These are phyloP conservation scores for Stenopsyche tienmushanensis DNA, from an alignment of 1,140 invertebrate genomes.

Conservation along the genomic window DNA sequence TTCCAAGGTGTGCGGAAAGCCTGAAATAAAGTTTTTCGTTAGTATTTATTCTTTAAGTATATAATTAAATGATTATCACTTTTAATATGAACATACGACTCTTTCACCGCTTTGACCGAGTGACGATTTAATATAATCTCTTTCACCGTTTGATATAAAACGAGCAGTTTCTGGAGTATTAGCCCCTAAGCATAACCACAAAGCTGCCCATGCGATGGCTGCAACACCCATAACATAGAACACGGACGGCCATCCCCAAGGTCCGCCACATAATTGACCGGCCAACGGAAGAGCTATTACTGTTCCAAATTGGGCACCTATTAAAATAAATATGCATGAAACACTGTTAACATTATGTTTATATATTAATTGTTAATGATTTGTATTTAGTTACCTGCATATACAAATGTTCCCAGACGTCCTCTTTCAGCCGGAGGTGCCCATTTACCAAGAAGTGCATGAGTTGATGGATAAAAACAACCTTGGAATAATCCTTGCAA, in stretches of 20 bases:
- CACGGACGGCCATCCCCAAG: slow-evolving; percentile 69
- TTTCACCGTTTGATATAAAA: slow-evolving; percentile 57
- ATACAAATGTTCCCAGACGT: slow-evolving; percentile 58
- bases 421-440: slow-evolving; percentile 61
- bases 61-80: no score
- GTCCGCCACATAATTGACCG: slow-evolving; percentile 58
- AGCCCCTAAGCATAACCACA: slow-evolving; percentile 59
- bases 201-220: slow-evolving; percentile 59
- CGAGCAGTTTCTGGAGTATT: slow-evolving; percentile 61
- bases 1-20: slow-evolving; percentile 46
- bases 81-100: no score
- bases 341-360: no score
- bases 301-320: slow-evolving; percentile 64
- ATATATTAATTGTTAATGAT: no score
- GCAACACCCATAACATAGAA: slow-evolving; percentile 69
- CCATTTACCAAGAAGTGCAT: slow-evolving; percentile 76
- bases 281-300: slow-evolving; percentile 64
- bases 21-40: neutral
- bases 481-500: slow-evolving; percentile 69
- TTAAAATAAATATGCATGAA: slow-evolving; percentile 33
- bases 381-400: slow-evolving; percentile 62
- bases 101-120: slow-evolving; percentile 17
- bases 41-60: no score
- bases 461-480: slow-evolving; percentile 64
- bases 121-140: slow-evolving; percentile 55